Conservation (phyloP, 2,888 invertebrate genomes). For the Agriotes lineatus region DNA sequence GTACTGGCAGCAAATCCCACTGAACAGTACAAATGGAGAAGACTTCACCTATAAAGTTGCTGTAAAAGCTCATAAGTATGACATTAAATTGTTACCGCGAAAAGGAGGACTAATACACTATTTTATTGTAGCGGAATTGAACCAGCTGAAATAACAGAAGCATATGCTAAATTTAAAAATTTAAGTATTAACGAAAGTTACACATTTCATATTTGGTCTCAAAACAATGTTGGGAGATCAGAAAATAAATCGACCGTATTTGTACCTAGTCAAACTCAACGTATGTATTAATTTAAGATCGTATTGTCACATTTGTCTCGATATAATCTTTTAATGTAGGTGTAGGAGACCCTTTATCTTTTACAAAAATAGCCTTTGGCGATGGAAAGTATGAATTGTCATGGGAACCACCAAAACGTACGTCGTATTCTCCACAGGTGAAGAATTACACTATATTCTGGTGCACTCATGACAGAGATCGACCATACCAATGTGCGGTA, state of each 20-base stretch:
- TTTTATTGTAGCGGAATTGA: constrained; percentile 57
- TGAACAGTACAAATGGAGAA: constrained; percentile 78
- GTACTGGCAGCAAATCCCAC: constrained; percentile 84
- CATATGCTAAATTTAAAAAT: constrained; percentile 73
- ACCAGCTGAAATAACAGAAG: constrained; percentile 70
- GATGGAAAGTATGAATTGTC: constrained; percentile 80
- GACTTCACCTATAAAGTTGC: constrained; percentile 79
- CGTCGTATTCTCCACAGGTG: constrained; percentile 56
- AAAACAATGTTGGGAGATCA: constrained; percentile 73
- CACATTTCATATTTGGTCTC: constrained; percentile 72
- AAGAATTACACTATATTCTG: constrained; percentile 86
- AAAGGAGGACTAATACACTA: constrained; percentile 39
- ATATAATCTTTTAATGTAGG: too few species aligned
- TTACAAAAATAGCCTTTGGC: constrained; percentile 76
- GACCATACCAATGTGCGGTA: constrained; percentile 63
- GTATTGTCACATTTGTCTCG: too few species aligned
- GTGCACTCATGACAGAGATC: constrained; percentile 64
- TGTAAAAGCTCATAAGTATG: too few species aligned
- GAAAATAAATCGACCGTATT: constrained; percentile 70
- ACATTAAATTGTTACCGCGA: too few species aligned
- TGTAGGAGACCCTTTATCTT: constrained; percentile 52
- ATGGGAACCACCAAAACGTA: constrained; percentile 74
- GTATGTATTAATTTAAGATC: constrained; percentile 62
- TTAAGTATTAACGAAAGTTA: constrained; percentile 65
- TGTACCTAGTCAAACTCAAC: constrained; percentile 71